These are phyloP conservation scores for Chaetorhynchus papuensis DNA, from an alignment of 2,113 vertebrate genomes.

Conservation along the genomic window DNA sequence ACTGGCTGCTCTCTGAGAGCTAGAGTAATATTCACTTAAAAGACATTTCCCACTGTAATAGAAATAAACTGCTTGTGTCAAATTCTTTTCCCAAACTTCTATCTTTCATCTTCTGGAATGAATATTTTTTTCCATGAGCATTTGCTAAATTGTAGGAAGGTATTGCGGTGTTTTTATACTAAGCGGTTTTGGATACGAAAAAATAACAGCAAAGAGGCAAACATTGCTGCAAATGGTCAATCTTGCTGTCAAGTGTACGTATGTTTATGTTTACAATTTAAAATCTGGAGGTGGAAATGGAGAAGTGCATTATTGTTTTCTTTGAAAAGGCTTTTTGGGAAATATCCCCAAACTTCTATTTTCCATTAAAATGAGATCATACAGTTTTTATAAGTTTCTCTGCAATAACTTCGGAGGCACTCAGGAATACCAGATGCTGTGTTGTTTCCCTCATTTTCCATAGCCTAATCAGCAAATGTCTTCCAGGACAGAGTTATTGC, in stretches of 20 bases:
- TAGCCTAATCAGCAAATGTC: background rate
- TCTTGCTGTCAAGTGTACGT: background rate
- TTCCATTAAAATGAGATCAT: background rate
- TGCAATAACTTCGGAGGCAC: constrained; percentile 56
- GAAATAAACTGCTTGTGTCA: constrained; percentile 4
- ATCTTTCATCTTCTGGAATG: constrained; percentile 11
- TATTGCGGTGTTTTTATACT: background rate
- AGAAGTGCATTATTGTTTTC: constrained; percentile 11
- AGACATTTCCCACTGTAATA: background rate
- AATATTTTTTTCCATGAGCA: background rate
- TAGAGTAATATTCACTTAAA: background rate
- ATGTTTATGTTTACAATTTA: constrained; percentile 29
- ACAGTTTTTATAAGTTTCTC: constrained; percentile 64
- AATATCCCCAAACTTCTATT: background rate
- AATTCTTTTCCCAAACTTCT: background rate
- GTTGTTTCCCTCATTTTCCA: constrained; percentile 38
- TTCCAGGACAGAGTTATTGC: background rate
- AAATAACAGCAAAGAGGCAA: constrained; percentile 14
- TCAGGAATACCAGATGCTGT: constrained; percentile 55
- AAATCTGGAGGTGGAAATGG: constrained; percentile 6
- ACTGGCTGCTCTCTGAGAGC: background rate
- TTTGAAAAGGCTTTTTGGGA: constrained; percentile 25
- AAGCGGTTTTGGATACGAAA: background rate
- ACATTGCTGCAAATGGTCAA: constrained; percentile 22
- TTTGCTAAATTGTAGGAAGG: constrained; percentile 3